phyloP scores from a whole-genome alignment of 1,140 invertebrate genomes.

The Drosophila paulistorum region DNA sequence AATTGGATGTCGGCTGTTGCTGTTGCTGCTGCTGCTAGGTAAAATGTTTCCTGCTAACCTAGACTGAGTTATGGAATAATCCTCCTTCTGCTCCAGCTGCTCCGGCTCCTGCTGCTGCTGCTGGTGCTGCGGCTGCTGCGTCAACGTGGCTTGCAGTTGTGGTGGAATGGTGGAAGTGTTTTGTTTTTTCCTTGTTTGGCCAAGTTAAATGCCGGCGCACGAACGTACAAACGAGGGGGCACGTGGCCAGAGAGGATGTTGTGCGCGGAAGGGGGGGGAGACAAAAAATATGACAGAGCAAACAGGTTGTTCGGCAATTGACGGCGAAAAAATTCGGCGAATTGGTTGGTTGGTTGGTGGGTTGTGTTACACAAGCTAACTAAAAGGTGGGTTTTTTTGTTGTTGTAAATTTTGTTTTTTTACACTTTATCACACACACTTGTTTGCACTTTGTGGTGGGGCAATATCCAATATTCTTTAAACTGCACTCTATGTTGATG shows the following conservation, averaged over 20 bases:
- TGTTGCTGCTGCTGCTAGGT: slow-evolving; percentile 34
- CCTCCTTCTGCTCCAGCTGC: slow-evolving; percentile 19
- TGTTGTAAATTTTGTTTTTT: slow-evolving; percentile 9
- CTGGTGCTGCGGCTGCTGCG: slow-evolving; percentile 36
- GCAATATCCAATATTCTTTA: slow-evolving; percentile 47
- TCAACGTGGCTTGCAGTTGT: slow-evolving; percentile 66
- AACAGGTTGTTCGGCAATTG: slow-evolving; percentile 67
- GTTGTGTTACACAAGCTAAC: slow-evolving; percentile 19
- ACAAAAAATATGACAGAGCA: slow-evolving; percentile 57
- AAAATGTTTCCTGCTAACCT: slow-evolving; percentile 18
- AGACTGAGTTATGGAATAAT: slow-evolving; percentile 3
- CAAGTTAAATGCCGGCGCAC: slow-evolving; percentile 53
- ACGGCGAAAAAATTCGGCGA: slow-evolving; percentile 62
- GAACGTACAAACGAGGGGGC: slow-evolving; percentile 20
- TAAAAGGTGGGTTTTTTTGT: slow-evolving; percentile 1
- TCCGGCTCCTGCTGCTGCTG: background rate
- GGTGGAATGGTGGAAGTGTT: slow-evolving; percentile 74
- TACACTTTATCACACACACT: slow-evolving; percentile 49
- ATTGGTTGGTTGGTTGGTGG: slow-evolving; percentile 30
- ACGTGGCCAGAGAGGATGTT: too few relatives aligned
- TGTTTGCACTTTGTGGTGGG: slow-evolving; percentile 22
- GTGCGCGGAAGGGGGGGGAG: too few relatives aligned
- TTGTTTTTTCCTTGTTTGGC: slow-evolving; percentile 14
- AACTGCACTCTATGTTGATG: slow-evolving; percentile 30
- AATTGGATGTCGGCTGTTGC: slow-evolving; percentile 17